Evolutionary conservation across 2,888 invertebrate genomes (phyloP), one percentile per base, ranked within the genome.

Genomic region (Stegophylla sp.): DNA sequence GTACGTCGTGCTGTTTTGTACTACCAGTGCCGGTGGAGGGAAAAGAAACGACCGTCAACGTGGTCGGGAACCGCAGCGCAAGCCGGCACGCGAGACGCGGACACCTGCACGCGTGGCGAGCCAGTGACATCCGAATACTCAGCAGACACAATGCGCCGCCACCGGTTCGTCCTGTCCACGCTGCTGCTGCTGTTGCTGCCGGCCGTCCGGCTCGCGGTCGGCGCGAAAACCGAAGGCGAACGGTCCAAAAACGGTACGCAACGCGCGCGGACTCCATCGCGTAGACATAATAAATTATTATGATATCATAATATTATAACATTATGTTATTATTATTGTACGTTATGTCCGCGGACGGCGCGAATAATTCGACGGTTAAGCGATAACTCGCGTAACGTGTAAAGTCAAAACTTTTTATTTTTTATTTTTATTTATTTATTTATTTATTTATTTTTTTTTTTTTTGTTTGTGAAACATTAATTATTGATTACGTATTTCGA

Each of bases 141-240:
- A 12, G 43, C 66, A 12, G 43, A 66, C 76, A 53, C 41, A 1
- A 77, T 67, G 76, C 66, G 76, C 41, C 64, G 7, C 76, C 73
- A 74, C 73, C 73, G 48, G 73, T 77, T 75, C 51, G 66, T 77
- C 64, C n/a, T 67, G 56, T 67, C 53, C n/a, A 20, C 26, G 28
- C 20, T 75, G 45, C 7, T 74, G 28, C 20, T 75, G 45, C 7
- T 74, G 7, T 1, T 74, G 63, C 13, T 66, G 23, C 43, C 51
- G 64, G 64, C 34, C 63, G 64, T 20, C 48, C 48, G 34, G 23
- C 23, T 51, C 23, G 34, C 41, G 51, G 48, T 15, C 26, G 41
- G 20, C 3, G 10, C 28, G 48, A 34, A 28, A 48, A 63, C 3
- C 59, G n/a, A 12, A 73, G 3, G 13, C 10, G 23, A 9, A 5